phyloP scores from a whole-genome alignment of 2,797 vertebrate species.

The Mus minutoides region DNA sequence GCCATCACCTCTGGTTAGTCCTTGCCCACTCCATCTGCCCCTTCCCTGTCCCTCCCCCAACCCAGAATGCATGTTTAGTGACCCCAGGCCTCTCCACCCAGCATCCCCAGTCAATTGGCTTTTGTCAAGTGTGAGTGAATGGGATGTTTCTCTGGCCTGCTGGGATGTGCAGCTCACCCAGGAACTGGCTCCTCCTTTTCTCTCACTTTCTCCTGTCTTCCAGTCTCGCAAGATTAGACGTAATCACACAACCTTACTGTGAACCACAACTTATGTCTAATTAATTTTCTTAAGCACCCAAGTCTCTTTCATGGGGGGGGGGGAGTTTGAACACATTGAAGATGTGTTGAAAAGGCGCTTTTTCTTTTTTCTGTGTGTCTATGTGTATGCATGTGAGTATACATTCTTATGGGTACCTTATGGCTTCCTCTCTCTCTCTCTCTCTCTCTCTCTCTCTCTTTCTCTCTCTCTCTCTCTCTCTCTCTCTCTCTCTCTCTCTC shows the following conservation, averaged over 20 bases:
- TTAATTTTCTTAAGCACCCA: background rate
- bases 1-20: background rate
- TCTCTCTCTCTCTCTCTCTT: too few species aligned
- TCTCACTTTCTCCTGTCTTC: background rate
- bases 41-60: background rate
- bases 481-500: too few species aligned
- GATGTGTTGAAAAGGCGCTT: background rate
- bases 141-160: slow-evolving; percentile 52
- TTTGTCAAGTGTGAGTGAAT: slow-evolving; percentile 71
- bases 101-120: slow-evolving; percentile 63
- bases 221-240: slow-evolving; percentile 43
- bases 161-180: background rate
- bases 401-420: background rate
- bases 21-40: background rate
- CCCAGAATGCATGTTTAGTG: slow-evolving; percentile 55
- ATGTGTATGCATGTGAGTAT: background rate
- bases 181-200: background rate
- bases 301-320: background rate
- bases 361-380: background rate
- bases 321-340: background rate
- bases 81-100: slow-evolving; percentile 57
- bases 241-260: background rate
- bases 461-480: too few species aligned
- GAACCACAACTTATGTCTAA: background rate
- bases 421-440: too few species aligned